Base-by-base conservation (phyloP, 2,888 invertebrate species). In the Aethes cnicana region DNA sequence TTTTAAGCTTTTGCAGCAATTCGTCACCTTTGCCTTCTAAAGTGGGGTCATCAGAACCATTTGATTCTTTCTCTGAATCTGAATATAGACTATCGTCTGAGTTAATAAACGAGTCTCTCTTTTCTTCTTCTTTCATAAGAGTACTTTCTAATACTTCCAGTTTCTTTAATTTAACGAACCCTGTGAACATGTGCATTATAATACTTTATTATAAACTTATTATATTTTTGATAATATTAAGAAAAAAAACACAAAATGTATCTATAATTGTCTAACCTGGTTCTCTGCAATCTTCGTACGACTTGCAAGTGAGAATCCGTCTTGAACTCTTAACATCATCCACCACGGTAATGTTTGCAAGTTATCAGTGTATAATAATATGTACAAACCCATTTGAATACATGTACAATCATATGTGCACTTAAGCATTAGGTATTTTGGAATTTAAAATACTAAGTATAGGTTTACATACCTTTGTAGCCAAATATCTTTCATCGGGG, bases 301-400 rank as follows among this genome's bases (percentile, higher is more conserved):
- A 46, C 94, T 90, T 66, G 92, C 92, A 69, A 94, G 94, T 42
- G 91, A 91, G 0, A 92, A 93, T 86, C 11, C 91, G 82, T 47
- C 94, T 90, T 66, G 92, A 92, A 69, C 94, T 94, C 42, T 91
- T 91, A 0, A 92, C 91, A 14, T 91, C 91, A 59, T 93, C 91
- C 8, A 91, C 86, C 42, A 91, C 86, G 4, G 87, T 90, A 61
- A 91, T 91, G 59, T 92, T 92, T 57, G 91, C 91, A 5, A 64
- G 41, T 84, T n/a, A n/a, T n/a, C n/a, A n/a, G n/a, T n/a, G n/a
- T n/a, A n/a, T n/a, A n/a, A n/a, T n/a, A n/a, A n/a, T n/a, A n/a
- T n/a, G n/a, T n/a, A n/a, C n/a, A n/a, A n/a, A n/a, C n/a, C n/a
- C n/a, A n/a, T n/a, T n/a, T n/a, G n/a, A n/a, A n/a, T n/a, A n/a